Conservation (phyloP, 2,113 vertebrate species). For the Symphodus melops region DNA sequence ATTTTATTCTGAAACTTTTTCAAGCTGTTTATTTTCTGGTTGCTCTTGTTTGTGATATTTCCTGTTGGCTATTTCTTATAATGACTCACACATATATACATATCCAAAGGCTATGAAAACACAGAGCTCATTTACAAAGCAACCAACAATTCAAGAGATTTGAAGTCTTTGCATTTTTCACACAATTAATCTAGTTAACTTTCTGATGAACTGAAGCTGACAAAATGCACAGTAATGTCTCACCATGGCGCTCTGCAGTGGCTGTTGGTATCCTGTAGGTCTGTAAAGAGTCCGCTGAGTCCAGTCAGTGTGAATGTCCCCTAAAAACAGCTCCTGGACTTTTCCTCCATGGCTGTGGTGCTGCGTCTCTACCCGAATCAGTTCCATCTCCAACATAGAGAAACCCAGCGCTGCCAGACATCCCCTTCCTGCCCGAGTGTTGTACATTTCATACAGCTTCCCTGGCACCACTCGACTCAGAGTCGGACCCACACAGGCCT, state of each 20-base stretch:
- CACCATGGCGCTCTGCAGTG: slow-evolving; percentile 91
- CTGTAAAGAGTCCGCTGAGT: slow-evolving; percentile 86
- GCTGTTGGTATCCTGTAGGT: slow-evolving; percentile 90
- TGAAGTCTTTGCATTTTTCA: too few relatives aligned
- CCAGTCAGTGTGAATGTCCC: slow-evolving; percentile 90
- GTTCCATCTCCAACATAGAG: slow-evolving; percentile 90
- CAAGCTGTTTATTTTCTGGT: too few relatives aligned
- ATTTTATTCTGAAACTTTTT: too few relatives aligned
- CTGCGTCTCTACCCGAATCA: slow-evolving; percentile 86
- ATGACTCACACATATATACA: too few relatives aligned
- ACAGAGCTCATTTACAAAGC: too few relatives aligned
- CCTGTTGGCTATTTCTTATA: too few relatives aligned
- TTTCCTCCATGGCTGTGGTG: slow-evolving; percentile 77
- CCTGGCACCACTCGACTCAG: slow-evolving; percentile 77
- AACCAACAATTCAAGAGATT: too few relatives aligned
- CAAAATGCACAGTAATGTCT: slow-evolving; percentile 49
- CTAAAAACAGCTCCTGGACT: slow-evolving; percentile 90
- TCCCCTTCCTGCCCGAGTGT: slow-evolving; percentile 76
- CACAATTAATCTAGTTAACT: too few relatives aligned
- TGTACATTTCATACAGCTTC: slow-evolving; percentile 86
- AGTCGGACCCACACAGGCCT: slow-evolving; percentile 77
- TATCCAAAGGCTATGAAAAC: too few relatives aligned
- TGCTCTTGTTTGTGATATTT: too few relatives aligned
- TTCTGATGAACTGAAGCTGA: not conserved
- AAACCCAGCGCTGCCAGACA: slow-evolving; percentile 87